Percentiles rank a stretch among this genome's conserved stretches.
Evolutionary conservation across 2,888 invertebrate genomes (phyloP).

Genomic region (Philaethria dido): DNA sequence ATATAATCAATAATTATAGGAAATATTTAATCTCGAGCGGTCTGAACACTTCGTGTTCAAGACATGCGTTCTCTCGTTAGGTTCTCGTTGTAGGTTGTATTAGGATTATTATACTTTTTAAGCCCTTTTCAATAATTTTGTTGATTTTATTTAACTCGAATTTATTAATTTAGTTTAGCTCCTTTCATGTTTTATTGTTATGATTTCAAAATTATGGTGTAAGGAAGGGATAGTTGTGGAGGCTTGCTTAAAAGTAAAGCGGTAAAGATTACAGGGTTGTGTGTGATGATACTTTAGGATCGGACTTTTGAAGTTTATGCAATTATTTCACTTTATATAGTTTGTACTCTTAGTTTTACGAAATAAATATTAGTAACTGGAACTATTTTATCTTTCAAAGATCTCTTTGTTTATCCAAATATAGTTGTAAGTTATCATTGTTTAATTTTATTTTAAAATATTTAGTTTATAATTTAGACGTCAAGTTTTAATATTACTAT

Average conservation of each 20-base stretch:
- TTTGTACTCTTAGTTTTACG: neutral
- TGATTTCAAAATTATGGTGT: neutral
- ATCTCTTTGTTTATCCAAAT: constrained; percentile 1
- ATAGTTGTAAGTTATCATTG: neutral
- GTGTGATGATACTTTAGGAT: constrained; percentile 29
- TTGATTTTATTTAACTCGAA: neutral
- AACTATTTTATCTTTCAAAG: neutral
- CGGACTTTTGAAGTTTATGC: constrained; percentile 2
- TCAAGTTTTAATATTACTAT: neutral
- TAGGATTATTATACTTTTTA: neutral
- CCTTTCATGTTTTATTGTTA: neutral
- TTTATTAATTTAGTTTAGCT: neutral
- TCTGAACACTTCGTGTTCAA: too few species aligned
- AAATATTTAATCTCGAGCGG: neutral
- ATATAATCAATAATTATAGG: neutral
- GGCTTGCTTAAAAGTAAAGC: constrained; percentile 19
- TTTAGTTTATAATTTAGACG: neutral
- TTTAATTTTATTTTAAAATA: neutral
- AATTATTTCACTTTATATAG: constrained; percentile 15
- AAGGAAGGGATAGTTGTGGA: neutral
- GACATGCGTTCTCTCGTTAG: too few species aligned
- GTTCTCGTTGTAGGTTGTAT: constrained; percentile 8
- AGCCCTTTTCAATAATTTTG: neutral
- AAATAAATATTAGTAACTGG: neutral
- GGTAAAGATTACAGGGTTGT: constrained; percentile 32